Conservation (phyloP, 2,888 invertebrate genomes). For the Nebria salina region DNA sequence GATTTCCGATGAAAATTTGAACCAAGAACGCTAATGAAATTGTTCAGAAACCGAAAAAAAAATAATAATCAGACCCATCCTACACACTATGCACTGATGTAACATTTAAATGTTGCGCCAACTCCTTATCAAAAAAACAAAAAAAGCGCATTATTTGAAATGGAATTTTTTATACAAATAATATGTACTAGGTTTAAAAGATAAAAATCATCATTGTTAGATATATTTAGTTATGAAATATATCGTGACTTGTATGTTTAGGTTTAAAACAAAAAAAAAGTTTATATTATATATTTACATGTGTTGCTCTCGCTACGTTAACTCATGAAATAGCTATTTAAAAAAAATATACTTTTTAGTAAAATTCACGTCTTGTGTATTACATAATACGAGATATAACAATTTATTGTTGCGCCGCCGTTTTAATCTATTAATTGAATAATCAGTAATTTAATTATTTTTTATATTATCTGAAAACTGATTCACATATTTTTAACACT, state of each 20-base stretch:
- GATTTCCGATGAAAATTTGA: conserved; percentile 79
- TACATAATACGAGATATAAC: conserved; percentile 12
- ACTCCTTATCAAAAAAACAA: neutral
- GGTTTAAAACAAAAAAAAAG: conserved; percentile 16
- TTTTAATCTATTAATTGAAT: neutral
- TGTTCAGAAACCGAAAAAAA: neutral
- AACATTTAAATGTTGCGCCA: conserved; percentile 3
- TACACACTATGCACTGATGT: conserved; percentile 12
- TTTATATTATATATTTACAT: conserved; percentile 24
- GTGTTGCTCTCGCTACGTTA: conserved; percentile 30
- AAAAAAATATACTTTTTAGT: conserved; percentile 19
- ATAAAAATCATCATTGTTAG: conserved; percentile 16
- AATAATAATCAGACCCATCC: neutral
- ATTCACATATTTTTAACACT: conserved; percentile 20
- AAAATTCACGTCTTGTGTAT: conserved; percentile 23
- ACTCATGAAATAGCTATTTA: neutral
- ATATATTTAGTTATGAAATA: conserved; percentile 10
- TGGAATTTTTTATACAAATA: conserved; percentile 41
- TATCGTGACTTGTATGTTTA: conserved; percentile 16
- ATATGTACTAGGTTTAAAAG: conserved; percentile 28
- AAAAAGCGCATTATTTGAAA: conserved; percentile 5
- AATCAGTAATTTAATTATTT: neutral
- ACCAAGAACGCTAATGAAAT: conserved; percentile 69
- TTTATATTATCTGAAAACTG: conserved; percentile 4
- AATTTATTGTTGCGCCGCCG: neutral